phyloP scores from a whole-genome alignment of 2,797 vertebrate species.

The Benthosema pterotum region DNA sequence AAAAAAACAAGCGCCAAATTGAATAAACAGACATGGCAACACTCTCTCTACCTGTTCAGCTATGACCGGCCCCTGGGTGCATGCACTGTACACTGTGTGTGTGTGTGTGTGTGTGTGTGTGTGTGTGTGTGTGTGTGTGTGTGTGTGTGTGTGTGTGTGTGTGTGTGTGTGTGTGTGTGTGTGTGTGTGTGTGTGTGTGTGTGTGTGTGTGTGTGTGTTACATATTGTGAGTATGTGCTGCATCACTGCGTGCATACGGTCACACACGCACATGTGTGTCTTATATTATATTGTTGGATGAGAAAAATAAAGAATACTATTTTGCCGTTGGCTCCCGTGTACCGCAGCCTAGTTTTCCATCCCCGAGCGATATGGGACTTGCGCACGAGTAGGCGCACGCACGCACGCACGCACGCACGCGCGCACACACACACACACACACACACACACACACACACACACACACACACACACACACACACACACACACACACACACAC shows the following conservation, averaged over 20 bases:
- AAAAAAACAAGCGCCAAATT: too few relatives aligned
- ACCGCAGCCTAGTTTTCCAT: constrained; percentile 46
- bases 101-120: not conserved
- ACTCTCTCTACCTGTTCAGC: too few relatives aligned
- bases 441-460: constrained; percentile 28
- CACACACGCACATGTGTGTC: constrained; percentile 50
- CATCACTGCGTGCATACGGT: constrained; percentile 51
- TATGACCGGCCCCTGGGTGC: too few relatives aligned
- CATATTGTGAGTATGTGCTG: constrained; percentile 28
- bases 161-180: constrained; percentile 17
- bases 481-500: constrained; percentile 8
- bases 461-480: constrained; percentile 26
- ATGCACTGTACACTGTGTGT: too few relatives aligned
- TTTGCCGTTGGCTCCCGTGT: constrained; percentile 59
- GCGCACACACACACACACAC: constrained; percentile 7
- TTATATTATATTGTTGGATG: constrained; percentile 11
- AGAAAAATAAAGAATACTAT: constrained; percentile 65
- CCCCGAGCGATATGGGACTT: constrained; percentile 43
- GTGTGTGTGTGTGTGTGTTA: constrained; percentile 24
- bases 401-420: constrained; percentile 7
- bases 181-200: not conserved
- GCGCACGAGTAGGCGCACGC: not conserved
- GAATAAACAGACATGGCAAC: too few relatives aligned
- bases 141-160: not conserved
- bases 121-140: constrained; percentile 32